Evolutionary conservation across 2,113 vertebrate genomes (phyloP).

Genomic region (Hoplias malabaricus): DNA sequence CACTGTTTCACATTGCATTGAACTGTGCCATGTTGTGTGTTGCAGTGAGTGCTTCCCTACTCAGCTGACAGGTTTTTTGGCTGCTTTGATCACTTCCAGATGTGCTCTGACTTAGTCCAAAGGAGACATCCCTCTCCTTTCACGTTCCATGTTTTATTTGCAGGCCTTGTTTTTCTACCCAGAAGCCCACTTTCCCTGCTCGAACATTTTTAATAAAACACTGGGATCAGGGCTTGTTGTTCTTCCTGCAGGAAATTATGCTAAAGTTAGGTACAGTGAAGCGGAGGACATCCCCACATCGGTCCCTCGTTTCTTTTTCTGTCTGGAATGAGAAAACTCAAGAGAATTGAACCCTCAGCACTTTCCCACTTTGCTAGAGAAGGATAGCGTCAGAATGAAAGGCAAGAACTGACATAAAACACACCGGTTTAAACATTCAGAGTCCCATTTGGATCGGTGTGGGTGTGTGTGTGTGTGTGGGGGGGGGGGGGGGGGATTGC

Average conservation of each 20-base stretch:
- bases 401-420: not conserved
- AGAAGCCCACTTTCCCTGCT: slow-evolving; percentile 45
- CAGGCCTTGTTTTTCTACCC: slow-evolving; percentile 61
- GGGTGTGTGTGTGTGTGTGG: too few relatives aligned
- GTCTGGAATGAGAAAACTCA: not conserved
- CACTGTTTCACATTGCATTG: slow-evolving; percentile 7
- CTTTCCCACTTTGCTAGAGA: not conserved
- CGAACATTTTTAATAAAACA: slow-evolving; percentile 50
- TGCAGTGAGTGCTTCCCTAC: slow-evolving; percentile 46
- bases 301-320: slow-evolving; percentile 5
- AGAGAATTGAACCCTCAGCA: not conserved
- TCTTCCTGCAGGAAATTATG: slow-evolving; percentile 41
- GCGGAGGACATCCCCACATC: not conserved
- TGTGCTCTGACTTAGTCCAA: slow-evolving; percentile 64
- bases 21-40: slow-evolving; percentile 26
- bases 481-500: not conserved
- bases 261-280: slow-evolving; percentile 30
- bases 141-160: slow-evolving; percentile 38
- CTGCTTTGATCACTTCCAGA: slow-evolving; percentile 72
- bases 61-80: slow-evolving; percentile 66
- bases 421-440: slow-evolving; percentile 28
- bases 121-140: slow-evolving; percentile 53
- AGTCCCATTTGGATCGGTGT: slow-evolving; percentile 7
- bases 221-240: slow-evolving; percentile 33
- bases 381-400: slow-evolving; percentile 26